Evolutionary conservation across 2,888 invertebrate genomes (phyloP).

Genomic region (Ptychoptera albimana): DNA sequence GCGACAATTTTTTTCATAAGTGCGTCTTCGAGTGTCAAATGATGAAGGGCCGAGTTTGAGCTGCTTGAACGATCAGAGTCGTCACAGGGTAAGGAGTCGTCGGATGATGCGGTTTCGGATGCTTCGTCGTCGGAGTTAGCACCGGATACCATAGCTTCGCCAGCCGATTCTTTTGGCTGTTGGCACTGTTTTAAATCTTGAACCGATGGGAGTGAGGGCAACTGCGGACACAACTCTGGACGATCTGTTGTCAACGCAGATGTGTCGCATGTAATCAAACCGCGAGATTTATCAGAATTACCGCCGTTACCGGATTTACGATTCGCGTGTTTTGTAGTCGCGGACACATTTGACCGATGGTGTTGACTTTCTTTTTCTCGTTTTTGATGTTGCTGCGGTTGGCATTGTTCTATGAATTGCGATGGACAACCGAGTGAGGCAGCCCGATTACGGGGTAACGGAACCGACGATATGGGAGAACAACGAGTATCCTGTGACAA

Average conservation of each 20-base stretch:
- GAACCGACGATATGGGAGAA: constrained; percentile 8
- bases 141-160: constrained; percentile 50
- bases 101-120: constrained; percentile 32
- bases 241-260: constrained; percentile 20
- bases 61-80: constrained; percentile 22
- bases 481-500: too few species aligned
- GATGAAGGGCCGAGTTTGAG: constrained; percentile 11
- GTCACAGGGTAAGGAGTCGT: constrained; percentile 30
- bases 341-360: too few species aligned
- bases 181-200: constrained; percentile 25
- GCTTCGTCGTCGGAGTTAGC: constrained; percentile 42
- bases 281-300: constrained; percentile 2
- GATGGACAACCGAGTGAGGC: constrained; percentile 14
- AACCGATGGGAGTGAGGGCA: constrained; percentile 22
- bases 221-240: constrained; percentile 16
- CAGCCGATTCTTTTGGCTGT: constrained; percentile 37
- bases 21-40: constrained; percentile 21
- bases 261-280: constrained; percentile 25
- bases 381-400: constrained; percentile 9
- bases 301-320: too few species aligned
- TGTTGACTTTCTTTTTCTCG: too few species aligned
- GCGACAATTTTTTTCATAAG: constrained; percentile 16
- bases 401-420: constrained; percentile 7
- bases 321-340: too few species aligned
- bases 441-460: constrained; percentile 9